phyloP scores from a whole-genome alignment of 2,113 vertebrate species.

The Nesospiza acunhae region DNA sequence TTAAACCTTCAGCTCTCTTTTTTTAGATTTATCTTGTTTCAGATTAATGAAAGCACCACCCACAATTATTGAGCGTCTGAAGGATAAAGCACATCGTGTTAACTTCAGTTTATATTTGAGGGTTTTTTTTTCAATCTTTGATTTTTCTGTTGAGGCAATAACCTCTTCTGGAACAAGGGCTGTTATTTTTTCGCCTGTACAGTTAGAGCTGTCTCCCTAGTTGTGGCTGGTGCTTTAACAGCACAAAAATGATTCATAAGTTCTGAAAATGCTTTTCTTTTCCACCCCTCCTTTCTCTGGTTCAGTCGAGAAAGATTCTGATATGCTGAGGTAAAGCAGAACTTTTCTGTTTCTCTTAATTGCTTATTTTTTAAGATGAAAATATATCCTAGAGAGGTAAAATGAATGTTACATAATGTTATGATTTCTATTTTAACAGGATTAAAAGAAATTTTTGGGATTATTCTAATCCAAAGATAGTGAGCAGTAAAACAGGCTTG shows the following conservation, averaged over 20 bases:
- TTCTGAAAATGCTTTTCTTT: background rate
- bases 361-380: background rate
- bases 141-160: background rate
- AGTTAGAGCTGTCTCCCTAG: background rate
- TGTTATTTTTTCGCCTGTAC: background rate
- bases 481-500: background rate
- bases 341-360: background rate
- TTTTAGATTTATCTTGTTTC: background rate
- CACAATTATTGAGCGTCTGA: background rate
- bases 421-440: background rate
- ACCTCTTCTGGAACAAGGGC: background rate
- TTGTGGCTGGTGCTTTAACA: background rate
- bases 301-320: background rate
- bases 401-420: background rate
- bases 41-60: background rate
- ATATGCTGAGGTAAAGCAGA: background rate
- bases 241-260: conserved; percentile 2
- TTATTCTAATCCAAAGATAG: background rate
- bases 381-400: background rate
- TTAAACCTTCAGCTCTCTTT: background rate
- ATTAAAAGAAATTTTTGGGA: background rate
- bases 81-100: background rate
- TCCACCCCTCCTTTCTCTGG: background rate
- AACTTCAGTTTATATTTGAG: background rate
- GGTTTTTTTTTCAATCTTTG: background rate